A percentile compares a stretch with the other conserved stretches of the same genome.
phyloP scores from a whole-genome alignment of 2,888 invertebrate species.

The Gari tellinella region DNA sequence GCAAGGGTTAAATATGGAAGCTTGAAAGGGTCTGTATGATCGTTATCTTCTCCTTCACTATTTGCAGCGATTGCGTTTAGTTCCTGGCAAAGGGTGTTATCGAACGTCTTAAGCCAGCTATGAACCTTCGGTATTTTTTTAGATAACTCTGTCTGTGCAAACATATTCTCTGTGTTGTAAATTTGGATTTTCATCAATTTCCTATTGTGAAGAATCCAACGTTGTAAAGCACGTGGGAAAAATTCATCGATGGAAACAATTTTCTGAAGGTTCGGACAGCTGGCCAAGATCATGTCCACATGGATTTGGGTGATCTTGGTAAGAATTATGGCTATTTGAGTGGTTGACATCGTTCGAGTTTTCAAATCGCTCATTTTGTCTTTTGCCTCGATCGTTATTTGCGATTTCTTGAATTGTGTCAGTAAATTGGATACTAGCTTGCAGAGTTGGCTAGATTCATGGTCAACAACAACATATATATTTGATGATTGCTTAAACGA shows the following conservation, averaged over 20 bases:
- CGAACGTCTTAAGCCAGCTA: slow-evolving; percentile 24
- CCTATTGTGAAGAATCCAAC: slow-evolving; percentile 32
- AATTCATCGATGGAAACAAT: slow-evolving; percentile 26
- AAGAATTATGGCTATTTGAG: neutral
- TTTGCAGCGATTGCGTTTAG: too few relatives aligned
- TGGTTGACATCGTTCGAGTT: too few relatives aligned
- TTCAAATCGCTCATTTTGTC: too few relatives aligned
- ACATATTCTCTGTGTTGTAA: slow-evolving; percentile 17
- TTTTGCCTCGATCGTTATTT: too few relatives aligned
- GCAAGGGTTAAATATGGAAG: slow-evolving; percentile 14
- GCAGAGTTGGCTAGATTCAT: neutral
- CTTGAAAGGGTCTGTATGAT: neutral
- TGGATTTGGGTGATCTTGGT: slow-evolving; percentile 14
- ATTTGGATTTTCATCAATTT: slow-evolving; percentile 7
- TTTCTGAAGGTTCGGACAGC: slow-evolving; percentile 5
- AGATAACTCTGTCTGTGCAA: slow-evolving; percentile 6
- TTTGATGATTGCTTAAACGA: slow-evolving; percentile 15
- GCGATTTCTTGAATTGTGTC: too few relatives aligned
- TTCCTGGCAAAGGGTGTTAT: slow-evolving; percentile 20
- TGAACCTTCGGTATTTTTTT: slow-evolving; percentile 26
- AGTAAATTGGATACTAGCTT: too few relatives aligned
- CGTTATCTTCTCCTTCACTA: too few relatives aligned
- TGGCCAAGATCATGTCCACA: slow-evolving; percentile 5
- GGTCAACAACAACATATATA: slow-evolving; percentile 15
- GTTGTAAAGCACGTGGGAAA: slow-evolving; percentile 25